Conservation (phyloP, 2,888 invertebrate genomes). For the Mesodorylaimus sp. region DNA sequence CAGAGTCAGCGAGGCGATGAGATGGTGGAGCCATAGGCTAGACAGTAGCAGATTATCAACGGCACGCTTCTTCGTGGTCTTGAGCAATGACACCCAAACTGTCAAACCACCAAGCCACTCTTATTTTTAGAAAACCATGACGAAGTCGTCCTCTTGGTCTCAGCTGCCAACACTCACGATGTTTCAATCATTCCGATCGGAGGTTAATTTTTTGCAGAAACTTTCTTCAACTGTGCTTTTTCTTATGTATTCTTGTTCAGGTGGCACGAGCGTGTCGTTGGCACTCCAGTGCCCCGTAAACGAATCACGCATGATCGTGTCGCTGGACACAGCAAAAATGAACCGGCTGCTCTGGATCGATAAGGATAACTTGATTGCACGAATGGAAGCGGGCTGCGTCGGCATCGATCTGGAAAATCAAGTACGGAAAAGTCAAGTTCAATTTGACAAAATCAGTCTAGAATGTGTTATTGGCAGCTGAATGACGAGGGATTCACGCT, state of each 20-base stretch:
- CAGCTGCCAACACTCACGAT: conserved; percentile 51
- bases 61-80: no score
- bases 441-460: no score
- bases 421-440: no score
- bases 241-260: conserved; percentile 22
- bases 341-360: conserved; percentile 85
- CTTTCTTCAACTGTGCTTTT: no score
- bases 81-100: no score
- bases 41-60: no score
- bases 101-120: no score
- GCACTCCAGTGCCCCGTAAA: conserved; percentile 63
- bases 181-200: conserved; percentile 79
- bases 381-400: conserved; percentile 71
- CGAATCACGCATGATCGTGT: conserved; percentile 61
- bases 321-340: conserved; percentile 81
- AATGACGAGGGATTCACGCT: conserved; percentile 21
- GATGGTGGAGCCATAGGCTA: no score
- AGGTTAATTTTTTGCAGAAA: no score
- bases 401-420: conserved; percentile 75
- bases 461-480: conserved; percentile 13
- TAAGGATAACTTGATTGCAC: conserved; percentile 55
- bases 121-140: neutral
- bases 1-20: no score
- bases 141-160: conserved; percentile 41
- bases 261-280: conserved; percentile 79